Base-by-base conservation (phyloP, 37 sponge, comb jelly and placozoan species). In the Agelas oroides region DNA sequence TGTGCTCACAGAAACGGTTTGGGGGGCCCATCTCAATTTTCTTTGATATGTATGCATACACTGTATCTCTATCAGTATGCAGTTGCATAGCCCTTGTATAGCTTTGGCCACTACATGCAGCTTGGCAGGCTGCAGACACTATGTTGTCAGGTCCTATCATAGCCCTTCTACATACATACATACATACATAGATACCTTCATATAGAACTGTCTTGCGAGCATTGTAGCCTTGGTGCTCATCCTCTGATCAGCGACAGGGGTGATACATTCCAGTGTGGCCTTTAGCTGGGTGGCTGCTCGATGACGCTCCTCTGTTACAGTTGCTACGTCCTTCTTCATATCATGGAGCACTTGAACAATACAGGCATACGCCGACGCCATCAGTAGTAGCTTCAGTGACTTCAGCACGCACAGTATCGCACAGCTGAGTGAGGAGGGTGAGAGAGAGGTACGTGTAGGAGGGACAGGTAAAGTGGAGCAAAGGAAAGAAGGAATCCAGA, bases 341-440 rank as follows among this genome's bases (percentile, higher is more conserved):
- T 77, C 84, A 38, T 82, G 64, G 46, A 46, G 6, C 46, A 91
- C 92, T 34, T 78, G 65, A 14, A 71, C 32, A 19, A 91, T 83
- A 73, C 53, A 65, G 78, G 83, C 83, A 76, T 91, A 87, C 38
- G 89, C 88, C 24, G 76, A 78, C 18, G 84, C 46, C 8, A 78
- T 40, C 35, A 91, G 80, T 20, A 87, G 73, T 61, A 90, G 66
- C 65, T 83, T 94, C 65, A 77, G 75, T 32, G 79, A 77, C 84
- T 84, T 86, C 77, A 80, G 30, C 36, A 68, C 39, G 31, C 65
- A 33, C 52, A 70, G 53, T 31, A 70, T 31, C 30, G 85, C 91
- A 62, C 85, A 84, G 20, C 94, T 94, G 65, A 11, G 65, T 25
- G 53, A 31, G 67, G 33, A 20, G 32, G 27, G 59, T 6, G 35